phyloP scores from a whole-genome alignment of 2,113 vertebrate species.

The Lycaon pictus region DNA sequence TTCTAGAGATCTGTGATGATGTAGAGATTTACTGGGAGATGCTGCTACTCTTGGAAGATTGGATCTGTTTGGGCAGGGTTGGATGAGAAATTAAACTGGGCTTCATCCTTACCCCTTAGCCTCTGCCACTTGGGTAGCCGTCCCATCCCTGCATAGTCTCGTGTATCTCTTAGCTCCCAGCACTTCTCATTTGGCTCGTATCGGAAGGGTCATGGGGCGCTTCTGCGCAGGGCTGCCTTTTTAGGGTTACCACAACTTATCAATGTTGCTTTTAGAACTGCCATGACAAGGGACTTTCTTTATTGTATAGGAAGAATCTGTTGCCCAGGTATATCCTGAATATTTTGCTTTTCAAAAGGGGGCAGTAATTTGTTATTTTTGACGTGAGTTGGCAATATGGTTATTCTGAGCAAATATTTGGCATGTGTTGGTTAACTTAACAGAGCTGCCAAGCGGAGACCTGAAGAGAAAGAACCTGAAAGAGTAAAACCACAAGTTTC shows the following conservation, averaged over 20 bases:
- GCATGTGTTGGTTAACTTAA: background rate
- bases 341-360: background rate
- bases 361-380: background rate
- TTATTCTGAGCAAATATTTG: background rate
- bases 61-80: background rate
- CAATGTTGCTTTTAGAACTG: background rate
- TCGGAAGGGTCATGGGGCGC: background rate
- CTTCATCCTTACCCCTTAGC: background rate
- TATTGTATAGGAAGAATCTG: background rate
- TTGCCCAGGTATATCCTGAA: background rate
- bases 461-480: conserved; percentile 59
- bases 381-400: background rate
- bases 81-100: background rate
- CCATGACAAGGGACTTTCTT: background rate
- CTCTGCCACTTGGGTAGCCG: background rate
- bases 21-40: background rate
- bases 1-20: background rate
- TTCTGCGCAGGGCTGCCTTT: background rate
- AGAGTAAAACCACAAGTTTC: background rate
- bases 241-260: background rate
- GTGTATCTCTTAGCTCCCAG: background rate
- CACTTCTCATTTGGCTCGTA: background rate
- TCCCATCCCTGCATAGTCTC: background rate
- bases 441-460: conserved; percentile 68
- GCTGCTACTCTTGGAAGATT: background rate